These are phyloP conservation scores for Volucella bombylans DNA, from an alignment of 2,888 invertebrate species.

Conservation along the genomic window DNA sequence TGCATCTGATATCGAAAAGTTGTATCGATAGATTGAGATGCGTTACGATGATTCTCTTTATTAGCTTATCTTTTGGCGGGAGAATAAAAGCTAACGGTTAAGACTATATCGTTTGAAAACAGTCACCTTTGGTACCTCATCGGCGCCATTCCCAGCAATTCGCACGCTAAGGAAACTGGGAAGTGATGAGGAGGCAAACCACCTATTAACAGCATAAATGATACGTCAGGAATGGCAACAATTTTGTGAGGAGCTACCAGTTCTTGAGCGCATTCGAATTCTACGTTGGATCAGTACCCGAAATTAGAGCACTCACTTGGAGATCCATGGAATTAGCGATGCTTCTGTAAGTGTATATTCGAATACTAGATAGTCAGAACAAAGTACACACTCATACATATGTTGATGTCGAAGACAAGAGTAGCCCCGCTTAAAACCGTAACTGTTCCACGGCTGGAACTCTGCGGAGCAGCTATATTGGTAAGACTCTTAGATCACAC, in stretches of 20 bases:
- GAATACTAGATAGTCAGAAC: slow-evolving; percentile 6
- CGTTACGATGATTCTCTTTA: too few species aligned
- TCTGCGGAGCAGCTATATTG: slow-evolving; percentile 11
- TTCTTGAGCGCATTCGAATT: slow-evolving; percentile 11
- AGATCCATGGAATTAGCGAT: slow-evolving; percentile 45
- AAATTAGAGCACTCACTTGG: background rate
- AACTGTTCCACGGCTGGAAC: slow-evolving; percentile 29
- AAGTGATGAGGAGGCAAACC: too few species aligned
- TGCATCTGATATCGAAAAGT: slow-evolving; percentile 26
- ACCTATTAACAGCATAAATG: too few species aligned
- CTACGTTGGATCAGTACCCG: slow-evolving; percentile 9
- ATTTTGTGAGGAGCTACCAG: slow-evolving; percentile 10
- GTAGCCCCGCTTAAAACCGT: slow-evolving; percentile 17
- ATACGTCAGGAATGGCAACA: slow-evolving; percentile 20
- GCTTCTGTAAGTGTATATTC: slow-evolving; percentile 22
- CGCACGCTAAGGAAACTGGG: too few species aligned
- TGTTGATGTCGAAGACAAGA: slow-evolving; percentile 24
- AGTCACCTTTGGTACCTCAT: too few species aligned
- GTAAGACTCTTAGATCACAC: slow-evolving; percentile 1
- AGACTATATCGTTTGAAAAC: too few species aligned
- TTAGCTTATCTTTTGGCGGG: too few species aligned
- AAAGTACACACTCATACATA: slow-evolving; percentile 14
- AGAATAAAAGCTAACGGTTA: too few species aligned
- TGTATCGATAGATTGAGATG: too few species aligned
- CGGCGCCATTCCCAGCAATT: too few species aligned